Conservation (phyloP, 2,113 vertebrate species). For the Dipodomys stephensi region DNA sequence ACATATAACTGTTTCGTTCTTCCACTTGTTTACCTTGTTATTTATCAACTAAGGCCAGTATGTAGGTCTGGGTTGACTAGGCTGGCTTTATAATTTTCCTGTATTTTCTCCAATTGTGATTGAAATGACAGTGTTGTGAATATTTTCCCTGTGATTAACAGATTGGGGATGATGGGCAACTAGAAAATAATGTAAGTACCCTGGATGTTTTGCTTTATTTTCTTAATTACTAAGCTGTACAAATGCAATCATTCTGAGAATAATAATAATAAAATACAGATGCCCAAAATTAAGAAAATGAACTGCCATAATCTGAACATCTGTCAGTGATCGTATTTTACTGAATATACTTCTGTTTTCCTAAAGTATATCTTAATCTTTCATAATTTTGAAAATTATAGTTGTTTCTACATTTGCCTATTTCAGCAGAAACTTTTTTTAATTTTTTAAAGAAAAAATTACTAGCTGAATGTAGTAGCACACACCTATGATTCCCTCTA, state of each 20-base stretch:
- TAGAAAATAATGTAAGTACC: not conserved
- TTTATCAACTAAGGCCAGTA: not conserved
- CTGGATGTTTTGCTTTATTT: not conserved
- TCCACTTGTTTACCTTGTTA: not conserved
- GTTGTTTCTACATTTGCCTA: constrained; percentile 38
- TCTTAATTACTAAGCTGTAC: not conserved
- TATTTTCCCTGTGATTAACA: not conserved
- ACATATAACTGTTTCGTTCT: not conserved
- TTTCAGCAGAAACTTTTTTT: constrained; percentile 6
- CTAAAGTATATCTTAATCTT: not conserved
- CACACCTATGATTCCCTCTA: too few relatives aligned
- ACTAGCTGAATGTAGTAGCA: not conserved
- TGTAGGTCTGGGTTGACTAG: not conserved
- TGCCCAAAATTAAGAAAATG: constrained; percentile 13
- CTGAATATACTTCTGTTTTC: not conserved
- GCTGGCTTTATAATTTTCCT: not conserved
- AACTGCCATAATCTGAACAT: not conserved
- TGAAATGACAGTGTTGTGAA: constrained; percentile 40
- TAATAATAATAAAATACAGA: not conserved
- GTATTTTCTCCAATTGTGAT: not conserved
- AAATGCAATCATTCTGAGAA: not conserved
- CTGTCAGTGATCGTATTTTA: not conserved
- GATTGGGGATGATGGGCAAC: not conserved
- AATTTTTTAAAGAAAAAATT: constrained; percentile 29
- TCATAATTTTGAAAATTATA: constrained; percentile 42